Base-by-base conservation (phyloP, 2,888 invertebrate species). In the Ceriagrion tenellum region DNA sequence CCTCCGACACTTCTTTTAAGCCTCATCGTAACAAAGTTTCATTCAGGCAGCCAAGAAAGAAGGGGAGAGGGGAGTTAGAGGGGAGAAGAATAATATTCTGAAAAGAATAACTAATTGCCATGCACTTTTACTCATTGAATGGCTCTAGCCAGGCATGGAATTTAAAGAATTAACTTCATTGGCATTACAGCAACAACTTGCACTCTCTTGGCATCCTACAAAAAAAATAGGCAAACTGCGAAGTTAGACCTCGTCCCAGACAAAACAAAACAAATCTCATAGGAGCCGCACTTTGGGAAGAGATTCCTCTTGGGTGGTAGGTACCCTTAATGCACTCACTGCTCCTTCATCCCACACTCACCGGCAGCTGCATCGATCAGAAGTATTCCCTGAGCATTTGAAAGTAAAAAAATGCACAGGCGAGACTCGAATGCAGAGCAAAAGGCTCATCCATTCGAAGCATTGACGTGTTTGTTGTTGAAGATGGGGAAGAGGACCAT, bases 401-500 rank as follows among this genome's bases (percentile, higher is more conserved):
- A 35, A 35, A 81, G 30, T 81, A 74, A 69, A 74, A 69, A 74
- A 47, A 89, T 47, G 89, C 89, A 47, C 89, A 69, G 69, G 69
- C 55, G 12, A 26, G 81, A 93, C 93, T 93, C 47, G 69, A 40
- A 93, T 23, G 26, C 35, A 23, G 59, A n/a, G 59, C 59, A 56
- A 59, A 91, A 69, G 93, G 69, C 55, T 47, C 69, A 47, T 93
- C 81, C 93, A 93, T 69, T 93, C 47, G 47, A 47, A 69, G 23
- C 26, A 74, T 26, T 23, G 56, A 63, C 59, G 20, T 35, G 63
- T 40, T 93, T 26, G 35, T n/a, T 16, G 47, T 26, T 4, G n/a
- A 47, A 47, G 69, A 69, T 40, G 69, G 93, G 93, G 93, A 93
- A 93, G 93, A 93, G 93, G 93, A 93, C 69, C 93, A 93, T 93